A percentile compares a stretch with the other conserved stretches of the same genome.
Evolutionary conservation across 2,888 invertebrate genomes (phyloP).

Genomic region (Perithous albicinctus): DNA sequence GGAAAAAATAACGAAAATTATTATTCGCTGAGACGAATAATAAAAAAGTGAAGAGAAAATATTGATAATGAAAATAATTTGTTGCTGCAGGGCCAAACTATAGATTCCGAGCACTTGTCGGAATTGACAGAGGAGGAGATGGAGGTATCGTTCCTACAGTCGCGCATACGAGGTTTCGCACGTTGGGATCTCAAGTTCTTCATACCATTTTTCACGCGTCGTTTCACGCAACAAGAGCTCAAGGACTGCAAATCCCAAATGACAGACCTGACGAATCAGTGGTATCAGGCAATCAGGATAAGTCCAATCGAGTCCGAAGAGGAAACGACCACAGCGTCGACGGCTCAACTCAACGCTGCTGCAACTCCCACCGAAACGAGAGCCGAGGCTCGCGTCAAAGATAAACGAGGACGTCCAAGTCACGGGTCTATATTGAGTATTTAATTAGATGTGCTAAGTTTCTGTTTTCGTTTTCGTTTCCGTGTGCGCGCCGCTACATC

Average conservation of each 20-base stretch:
- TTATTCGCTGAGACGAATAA: too few relatives aligned
- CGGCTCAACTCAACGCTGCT: slow-evolving; percentile 79
- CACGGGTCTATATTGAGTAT: slow-evolving; percentile 83
- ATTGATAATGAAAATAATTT: background rate
- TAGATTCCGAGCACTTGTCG: slow-evolving; percentile 96
- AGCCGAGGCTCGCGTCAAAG: slow-evolving; percentile 73
- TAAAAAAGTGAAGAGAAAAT: too few relatives aligned
- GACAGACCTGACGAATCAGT: slow-evolving; percentile 97
- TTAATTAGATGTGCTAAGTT: slow-evolving; percentile 70
- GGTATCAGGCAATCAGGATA: slow-evolving; percentile 98
- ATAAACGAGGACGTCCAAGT: slow-evolving; percentile 76
- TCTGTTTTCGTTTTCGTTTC: slow-evolving; percentile 27
- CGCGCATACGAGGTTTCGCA: slow-evolving; percentile 94
- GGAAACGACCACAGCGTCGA: slow-evolving; percentile 85
- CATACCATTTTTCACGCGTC: slow-evolving; percentile 97
- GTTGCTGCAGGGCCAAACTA: slow-evolving; percentile 90
- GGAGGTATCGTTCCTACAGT: slow-evolving; percentile 94
- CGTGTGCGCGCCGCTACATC: slow-evolving; percentile 39
- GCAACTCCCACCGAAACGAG: slow-evolving; percentile 71
- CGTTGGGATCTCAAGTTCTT: slow-evolving; percentile 97
- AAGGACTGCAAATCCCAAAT: slow-evolving; percentile 98
- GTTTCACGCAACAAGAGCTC: slow-evolving; percentile 97
- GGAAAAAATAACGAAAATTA: too few relatives aligned
- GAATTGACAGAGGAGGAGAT: slow-evolving; percentile 97
- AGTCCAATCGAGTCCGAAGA: slow-evolving; percentile 95